These are phyloP conservation scores for Hecatera dysodea DNA, from an alignment of 2,888 invertebrate species.

Conservation along the genomic window DNA sequence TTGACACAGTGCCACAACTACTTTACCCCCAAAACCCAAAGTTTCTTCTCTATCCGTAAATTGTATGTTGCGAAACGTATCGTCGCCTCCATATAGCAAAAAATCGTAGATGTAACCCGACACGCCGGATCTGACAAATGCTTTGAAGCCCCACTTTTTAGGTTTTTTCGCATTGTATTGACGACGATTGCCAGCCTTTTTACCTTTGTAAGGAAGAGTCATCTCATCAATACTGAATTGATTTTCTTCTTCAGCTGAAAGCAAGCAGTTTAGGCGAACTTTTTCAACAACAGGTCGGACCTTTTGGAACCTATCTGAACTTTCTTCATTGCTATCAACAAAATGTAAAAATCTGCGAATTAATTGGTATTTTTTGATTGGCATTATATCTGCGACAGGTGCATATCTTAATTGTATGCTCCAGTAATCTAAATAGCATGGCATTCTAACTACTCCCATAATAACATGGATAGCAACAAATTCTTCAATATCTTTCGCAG, in stretches of 20 bases:
- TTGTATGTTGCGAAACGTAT: conserved; percentile 33
- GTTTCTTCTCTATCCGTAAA: conserved; percentile 36
- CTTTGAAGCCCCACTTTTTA: conserved; percentile 75
- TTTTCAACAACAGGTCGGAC: conserved; percentile 36
- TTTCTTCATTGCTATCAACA: conserved; percentile 61
- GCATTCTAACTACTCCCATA: conserved; percentile 68
- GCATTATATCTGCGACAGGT: conserved; percentile 66
- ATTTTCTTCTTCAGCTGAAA: conserved; percentile 20
- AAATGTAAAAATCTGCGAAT: conserved; percentile 68
- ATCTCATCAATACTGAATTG: conserved; percentile 36
- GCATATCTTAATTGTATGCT: conserved; percentile 51
- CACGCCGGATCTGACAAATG: conserved; percentile 71
- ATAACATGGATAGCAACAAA: conserved; percentile 68
- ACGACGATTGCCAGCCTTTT: conserved; percentile 68
- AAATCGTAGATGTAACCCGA: conserved; percentile 75
- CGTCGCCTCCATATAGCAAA: conserved; percentile 32
- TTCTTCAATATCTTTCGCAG: conserved; percentile 59
- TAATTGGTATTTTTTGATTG: conserved; percentile 65
- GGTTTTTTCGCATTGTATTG: conserved; percentile 75
- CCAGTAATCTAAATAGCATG: conserved; percentile 67
- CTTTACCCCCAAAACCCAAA: conserved; percentile 65
- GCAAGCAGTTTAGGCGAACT: conserved; percentile 33
- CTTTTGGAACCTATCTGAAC: conserved; percentile 48
- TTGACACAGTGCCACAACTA: conserved; percentile 67
- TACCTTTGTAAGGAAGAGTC: conserved; percentile 41